Evolutionary conservation across 2,113 vertebrate species (phyloP).

Genomic region (Microcebus murinus): DNA sequence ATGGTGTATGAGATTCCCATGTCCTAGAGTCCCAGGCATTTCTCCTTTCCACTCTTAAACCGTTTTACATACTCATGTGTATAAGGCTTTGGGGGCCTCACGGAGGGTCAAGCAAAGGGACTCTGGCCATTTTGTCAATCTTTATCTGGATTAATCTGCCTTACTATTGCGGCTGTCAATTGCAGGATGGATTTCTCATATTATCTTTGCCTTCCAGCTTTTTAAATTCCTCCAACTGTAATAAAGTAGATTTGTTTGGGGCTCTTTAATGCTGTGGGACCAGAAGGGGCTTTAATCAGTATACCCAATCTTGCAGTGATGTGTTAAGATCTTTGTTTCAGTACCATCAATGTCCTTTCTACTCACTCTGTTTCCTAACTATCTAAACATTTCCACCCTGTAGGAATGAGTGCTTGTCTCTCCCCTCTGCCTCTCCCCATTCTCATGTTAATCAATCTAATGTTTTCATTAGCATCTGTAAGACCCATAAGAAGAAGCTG

Average conservation of each 20-base stretch:
- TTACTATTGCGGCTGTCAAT: background rate
- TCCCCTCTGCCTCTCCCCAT: background rate
- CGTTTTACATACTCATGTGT: background rate
- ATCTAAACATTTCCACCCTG: background rate
- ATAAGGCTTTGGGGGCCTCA: background rate
- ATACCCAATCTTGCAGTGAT: background rate
- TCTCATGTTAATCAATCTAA: background rate
- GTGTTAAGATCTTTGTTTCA: background rate
- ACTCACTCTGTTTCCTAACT: background rate
- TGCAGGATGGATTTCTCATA: background rate
- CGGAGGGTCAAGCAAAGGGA: background rate
- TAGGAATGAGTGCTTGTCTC: background rate
- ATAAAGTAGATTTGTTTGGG: background rate
- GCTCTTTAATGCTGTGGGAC: background rate
- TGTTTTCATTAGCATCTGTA: slow-evolving; percentile 9
- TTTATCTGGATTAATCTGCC: background rate
- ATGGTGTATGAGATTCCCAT: background rate
- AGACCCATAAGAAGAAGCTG: background rate
- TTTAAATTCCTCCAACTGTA: background rate
- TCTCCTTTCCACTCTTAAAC: background rate
- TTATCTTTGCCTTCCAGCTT: background rate
- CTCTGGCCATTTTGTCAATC: background rate
- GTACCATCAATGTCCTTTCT: background rate
- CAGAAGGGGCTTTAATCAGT: background rate
- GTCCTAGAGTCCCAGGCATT: background rate